Conservation (phyloP, 2,797 vertebrate genomes). For the Smutsia temminckii region DNA sequence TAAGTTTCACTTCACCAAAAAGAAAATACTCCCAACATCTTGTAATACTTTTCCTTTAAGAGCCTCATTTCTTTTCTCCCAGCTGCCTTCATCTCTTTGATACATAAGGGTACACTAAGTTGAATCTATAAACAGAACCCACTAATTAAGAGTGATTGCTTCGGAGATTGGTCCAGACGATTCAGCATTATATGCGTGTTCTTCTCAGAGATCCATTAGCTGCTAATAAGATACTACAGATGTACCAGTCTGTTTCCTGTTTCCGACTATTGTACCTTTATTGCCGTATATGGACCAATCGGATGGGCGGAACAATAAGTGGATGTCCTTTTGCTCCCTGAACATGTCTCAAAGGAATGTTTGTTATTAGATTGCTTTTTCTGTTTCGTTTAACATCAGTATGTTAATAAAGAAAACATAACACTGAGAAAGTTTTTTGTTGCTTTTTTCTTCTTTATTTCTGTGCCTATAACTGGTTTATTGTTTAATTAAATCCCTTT, state of each 20-base stretch:
- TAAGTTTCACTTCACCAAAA: conserved; percentile 51
- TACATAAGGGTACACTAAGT: conserved; percentile 87
- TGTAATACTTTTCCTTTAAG: conserved; percentile 84
- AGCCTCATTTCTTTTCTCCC: conserved; percentile 82
- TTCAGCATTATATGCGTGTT: conserved; percentile 88
- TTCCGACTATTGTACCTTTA: conserved; percentile 90
- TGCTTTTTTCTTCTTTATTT: conserved; percentile 67
- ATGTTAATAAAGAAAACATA: conserved; percentile 87
- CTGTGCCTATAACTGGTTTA: conserved; percentile 70
- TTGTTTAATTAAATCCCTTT: conserved; percentile 81
- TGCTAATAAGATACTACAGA: conserved; percentile 90
- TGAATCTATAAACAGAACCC: conserved; percentile 89
- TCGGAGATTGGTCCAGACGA: conserved; percentile 87
- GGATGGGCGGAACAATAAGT: conserved; percentile 89
- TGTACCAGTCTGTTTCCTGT: conserved; percentile 90
- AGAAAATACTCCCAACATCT: conserved; percentile 52
- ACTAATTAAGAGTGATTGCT: conserved; percentile 90
- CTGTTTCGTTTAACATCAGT: conserved; percentile 87
- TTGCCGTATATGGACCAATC: conserved; percentile 89
- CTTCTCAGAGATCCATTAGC: conserved; percentile 89
- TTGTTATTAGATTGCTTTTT: conserved; percentile 88
- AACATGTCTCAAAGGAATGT: conserved; percentile 88
- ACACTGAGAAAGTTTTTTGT: conserved; percentile 78
- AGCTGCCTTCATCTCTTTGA: conserved; percentile 86
- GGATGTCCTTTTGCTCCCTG: conserved; percentile 90